These are phyloP conservation scores for Scophthalmus maximus DNA, from an alignment of 2,113 vertebrate genomes.

Conservation along the genomic window DNA sequence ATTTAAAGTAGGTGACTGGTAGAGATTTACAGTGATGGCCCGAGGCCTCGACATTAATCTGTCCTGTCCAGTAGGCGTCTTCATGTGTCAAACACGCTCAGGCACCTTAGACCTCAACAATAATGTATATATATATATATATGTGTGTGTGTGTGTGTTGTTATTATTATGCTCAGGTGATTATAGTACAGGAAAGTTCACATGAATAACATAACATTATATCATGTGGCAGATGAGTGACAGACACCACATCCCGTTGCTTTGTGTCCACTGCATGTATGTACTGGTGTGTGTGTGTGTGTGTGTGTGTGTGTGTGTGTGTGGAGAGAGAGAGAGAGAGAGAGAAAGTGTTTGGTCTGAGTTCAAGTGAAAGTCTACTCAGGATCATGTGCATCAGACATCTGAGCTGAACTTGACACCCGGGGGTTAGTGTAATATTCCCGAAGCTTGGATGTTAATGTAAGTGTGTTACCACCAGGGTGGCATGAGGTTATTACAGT, in stretches of 20 bases:
- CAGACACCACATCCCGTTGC: slow-evolving; percentile 48
- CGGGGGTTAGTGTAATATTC: background rate
- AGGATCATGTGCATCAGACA: slow-evolving; percentile 1
- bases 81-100: slow-evolving; percentile 11
- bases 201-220: slow-evolving; percentile 47
- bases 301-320: too few species aligned
- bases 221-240: slow-evolving; percentile 66
- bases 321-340: too few species aligned
- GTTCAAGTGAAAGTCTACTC: background rate
- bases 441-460: slow-evolving; percentile 16
- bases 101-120: slow-evolving; percentile 9
- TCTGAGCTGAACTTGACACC: background rate
- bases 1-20: slow-evolving; percentile 28
- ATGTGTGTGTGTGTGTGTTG: too few species aligned
- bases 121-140: too few species aligned
- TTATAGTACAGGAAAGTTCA: slow-evolving; percentile 44
- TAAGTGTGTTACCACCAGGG: slow-evolving; percentile 12
- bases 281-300: too few species aligned
- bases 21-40: slow-evolving; percentile 35
- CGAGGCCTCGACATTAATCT: slow-evolving; percentile 24
- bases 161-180: slow-evolving; percentile 14
- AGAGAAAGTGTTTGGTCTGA: background rate
- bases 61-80: slow-evolving; percentile 8
- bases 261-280: background rate
- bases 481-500: slow-evolving; percentile 18